phyloP scores from a whole-genome alignment of 2,888 invertebrate species.

The Neuroscelio doddi region DNA sequence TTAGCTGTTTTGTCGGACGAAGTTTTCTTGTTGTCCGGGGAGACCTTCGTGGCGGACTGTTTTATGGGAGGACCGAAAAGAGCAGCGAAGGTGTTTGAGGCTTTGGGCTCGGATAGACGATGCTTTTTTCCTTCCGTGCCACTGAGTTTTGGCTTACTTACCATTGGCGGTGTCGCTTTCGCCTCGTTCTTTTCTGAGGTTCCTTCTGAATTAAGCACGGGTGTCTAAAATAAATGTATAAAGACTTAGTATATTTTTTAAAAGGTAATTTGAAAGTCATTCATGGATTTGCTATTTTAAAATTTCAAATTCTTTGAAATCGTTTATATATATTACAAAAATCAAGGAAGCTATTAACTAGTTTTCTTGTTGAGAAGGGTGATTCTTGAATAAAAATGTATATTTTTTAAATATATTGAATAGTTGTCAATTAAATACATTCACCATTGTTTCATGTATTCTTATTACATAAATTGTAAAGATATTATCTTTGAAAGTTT shows the following conservation, averaged over 20 bases:
- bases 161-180: slow-evolving; percentile 76
- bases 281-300: background rate
- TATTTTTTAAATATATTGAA: too few relatives aligned
- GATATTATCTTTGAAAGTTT: too few relatives aligned
- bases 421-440: too few relatives aligned
- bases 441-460: too few relatives aligned
- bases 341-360: too few relatives aligned
- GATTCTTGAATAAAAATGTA: too few relatives aligned
- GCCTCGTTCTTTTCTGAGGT: slow-evolving; percentile 76
- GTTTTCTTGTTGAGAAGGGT: too few relatives aligned
- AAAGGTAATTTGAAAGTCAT: background rate
- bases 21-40: slow-evolving; percentile 78
- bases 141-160: slow-evolving; percentile 82
- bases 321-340: too few relatives aligned
- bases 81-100: slow-evolving; percentile 81
- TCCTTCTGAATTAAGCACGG: slow-evolving; percentile 74
- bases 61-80: slow-evolving; percentile 90
- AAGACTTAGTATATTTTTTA: slow-evolving; percentile 13
- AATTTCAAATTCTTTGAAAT: too few relatives aligned
- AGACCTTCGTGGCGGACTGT: slow-evolving; percentile 80
- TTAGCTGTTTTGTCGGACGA: slow-evolving; percentile 65
- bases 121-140: slow-evolving; percentile 72
- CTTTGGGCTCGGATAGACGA: slow-evolving; percentile 71
- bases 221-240: slow-evolving; percentile 50
- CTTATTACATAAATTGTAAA: too few relatives aligned